Base-by-base conservation (phyloP, 2,888 invertebrate species). In the Lagria hirta region DNA sequence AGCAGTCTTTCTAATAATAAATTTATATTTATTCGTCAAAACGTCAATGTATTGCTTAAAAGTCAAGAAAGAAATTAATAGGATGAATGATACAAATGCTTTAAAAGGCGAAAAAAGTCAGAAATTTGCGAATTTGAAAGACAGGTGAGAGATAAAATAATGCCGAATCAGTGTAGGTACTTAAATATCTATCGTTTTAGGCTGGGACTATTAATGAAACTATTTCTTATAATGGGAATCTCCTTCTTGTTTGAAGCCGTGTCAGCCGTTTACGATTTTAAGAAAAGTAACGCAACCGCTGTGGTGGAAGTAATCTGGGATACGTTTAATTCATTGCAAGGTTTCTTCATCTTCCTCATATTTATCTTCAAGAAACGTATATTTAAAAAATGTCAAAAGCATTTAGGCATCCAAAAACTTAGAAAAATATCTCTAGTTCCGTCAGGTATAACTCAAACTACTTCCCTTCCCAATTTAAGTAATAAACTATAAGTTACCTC, bases 191-290 rank as follows among this genome's bases (percentile, higher is more conserved):
- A 29, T 35, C 41, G 40, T 71, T 71, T 32, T 69, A 84, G 86
- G 62, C 81, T 86, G 52, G 70, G 79, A 16, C 77, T 88, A 73
- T 85, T 84, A 43, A 74, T 82, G 0, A 88, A 88, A 62, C 70
- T 88, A 1, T 87, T 86, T 72, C 73, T 87, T 46, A 85, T 88
- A 27, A 88, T 88, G 88, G 88, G 88, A 1, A 79, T 86, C 0
- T 80, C 83, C 0, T 88, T 87, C 84, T 70, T 81, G 2, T 74
- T 83, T 27, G 87, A 87, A 66, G 70, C 84, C 3, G 60, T 81
- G 6, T 82, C 85, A 3, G 78, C 79, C 1, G 51, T 81, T 14
- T 69, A 77, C 68, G 78, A 56, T 76, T 79, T 43, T 65, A 66
- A 40, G 69, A 73, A 70, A 69, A 75, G 56, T 76, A 73, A 69